These are phyloP conservation scores for Hirtodrosophila alboralis DNA, from an alignment of 2,888 invertebrate genomes.

Conservation along the genomic window DNA sequence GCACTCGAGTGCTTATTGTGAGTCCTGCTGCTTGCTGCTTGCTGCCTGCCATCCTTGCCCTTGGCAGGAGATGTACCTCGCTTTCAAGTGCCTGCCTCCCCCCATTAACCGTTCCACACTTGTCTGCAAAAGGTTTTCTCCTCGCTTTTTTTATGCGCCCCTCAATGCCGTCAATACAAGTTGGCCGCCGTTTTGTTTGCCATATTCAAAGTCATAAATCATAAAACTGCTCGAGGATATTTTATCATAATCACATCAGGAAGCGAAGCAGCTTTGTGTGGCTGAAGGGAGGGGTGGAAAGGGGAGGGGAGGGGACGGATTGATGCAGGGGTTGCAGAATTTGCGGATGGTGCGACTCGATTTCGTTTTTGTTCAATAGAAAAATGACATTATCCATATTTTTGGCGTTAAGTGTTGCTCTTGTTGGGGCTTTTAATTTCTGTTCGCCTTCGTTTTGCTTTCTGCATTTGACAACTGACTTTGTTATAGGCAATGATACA, in stretches of 20 bases:
- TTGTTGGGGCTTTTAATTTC: conserved; percentile 67
- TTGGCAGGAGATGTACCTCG: conserved; percentile 15
- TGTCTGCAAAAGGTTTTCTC: conserved; percentile 35
- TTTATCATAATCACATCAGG: conserved; percentile 80
- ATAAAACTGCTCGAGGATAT: conserved; percentile 79
- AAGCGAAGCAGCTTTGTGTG: conserved; percentile 52
- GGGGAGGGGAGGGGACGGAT: neutral
- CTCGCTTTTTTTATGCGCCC: conserved; percentile 35
- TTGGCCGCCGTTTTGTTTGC: conserved; percentile 70
- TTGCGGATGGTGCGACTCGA: conserved; percentile 16
- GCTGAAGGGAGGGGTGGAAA: neutral
- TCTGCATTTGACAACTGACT: conserved; percentile 70
- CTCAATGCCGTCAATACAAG: conserved; percentile 41
- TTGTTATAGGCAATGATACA: conserved; percentile 38
- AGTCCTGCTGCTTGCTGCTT: conserved; percentile 6
- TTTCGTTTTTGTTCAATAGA: conserved; percentile 64
- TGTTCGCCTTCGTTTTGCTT: conserved; percentile 46
- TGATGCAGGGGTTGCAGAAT: no score
- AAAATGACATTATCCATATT: conserved; percentile 79
- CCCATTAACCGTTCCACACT: neutral
- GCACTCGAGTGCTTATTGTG: conserved; percentile 79
- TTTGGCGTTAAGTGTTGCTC: conserved; percentile 71
- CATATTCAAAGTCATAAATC: conserved; percentile 79
- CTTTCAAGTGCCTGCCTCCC: conserved; percentile 16
- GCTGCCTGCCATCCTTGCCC: neutral